These are phyloP conservation scores for Adoxophyes honmai DNA, from an alignment of 1,140 invertebrate genomes.

Conservation along the genomic window DNA sequence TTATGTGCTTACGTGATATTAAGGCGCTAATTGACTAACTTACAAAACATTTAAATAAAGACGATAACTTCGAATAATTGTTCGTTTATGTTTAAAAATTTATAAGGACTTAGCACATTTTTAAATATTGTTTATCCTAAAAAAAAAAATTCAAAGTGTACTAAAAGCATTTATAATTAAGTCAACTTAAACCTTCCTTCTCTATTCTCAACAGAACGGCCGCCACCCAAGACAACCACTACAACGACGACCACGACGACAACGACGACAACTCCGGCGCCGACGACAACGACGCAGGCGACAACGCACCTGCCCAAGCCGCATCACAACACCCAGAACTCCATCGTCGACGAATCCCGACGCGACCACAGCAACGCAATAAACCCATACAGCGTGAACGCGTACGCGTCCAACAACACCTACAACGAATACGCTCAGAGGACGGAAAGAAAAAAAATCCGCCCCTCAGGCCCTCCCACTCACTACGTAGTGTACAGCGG, in stretches of 20 bases:
- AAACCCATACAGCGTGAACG: slow-evolving; percentile 52
- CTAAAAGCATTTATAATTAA: slow-evolving; percentile 6
- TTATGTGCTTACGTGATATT: too few relatives aligned
- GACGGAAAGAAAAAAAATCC: slow-evolving; percentile 59
- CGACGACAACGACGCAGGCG: slow-evolving; percentile 26
- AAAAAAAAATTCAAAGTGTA: too few relatives aligned
- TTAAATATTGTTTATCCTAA: too few relatives aligned
- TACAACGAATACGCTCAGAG: slow-evolving; percentile 62
- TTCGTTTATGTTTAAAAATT: too few relatives aligned
- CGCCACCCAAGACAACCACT: slow-evolving; percentile 59
- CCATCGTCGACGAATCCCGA: slow-evolving; percentile 46
- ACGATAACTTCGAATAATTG: too few relatives aligned
- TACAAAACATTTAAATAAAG: too few relatives aligned
- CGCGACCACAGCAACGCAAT: slow-evolving; percentile 52
- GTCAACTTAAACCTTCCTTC: not conserved
- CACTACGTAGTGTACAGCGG: slow-evolving; percentile 49
- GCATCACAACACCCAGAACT: slow-evolving; percentile 57
- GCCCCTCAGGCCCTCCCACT: slow-evolving; percentile 55
- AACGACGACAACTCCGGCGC: slow-evolving; percentile 41
- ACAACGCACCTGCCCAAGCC: slow-evolving; percentile 57
- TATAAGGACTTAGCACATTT: too few relatives aligned
- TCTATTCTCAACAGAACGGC: slow-evolving; percentile 62
- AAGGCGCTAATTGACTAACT: too few relatives aligned
- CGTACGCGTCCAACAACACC: slow-evolving; percentile 43
- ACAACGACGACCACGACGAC: slow-evolving; percentile 60